Percentiles rank a stretch among this genome's conserved stretches.
phyloP scores from a whole-genome alignment of 2,888 invertebrate genomes.

The Lepidochitona cinerea region DNA sequence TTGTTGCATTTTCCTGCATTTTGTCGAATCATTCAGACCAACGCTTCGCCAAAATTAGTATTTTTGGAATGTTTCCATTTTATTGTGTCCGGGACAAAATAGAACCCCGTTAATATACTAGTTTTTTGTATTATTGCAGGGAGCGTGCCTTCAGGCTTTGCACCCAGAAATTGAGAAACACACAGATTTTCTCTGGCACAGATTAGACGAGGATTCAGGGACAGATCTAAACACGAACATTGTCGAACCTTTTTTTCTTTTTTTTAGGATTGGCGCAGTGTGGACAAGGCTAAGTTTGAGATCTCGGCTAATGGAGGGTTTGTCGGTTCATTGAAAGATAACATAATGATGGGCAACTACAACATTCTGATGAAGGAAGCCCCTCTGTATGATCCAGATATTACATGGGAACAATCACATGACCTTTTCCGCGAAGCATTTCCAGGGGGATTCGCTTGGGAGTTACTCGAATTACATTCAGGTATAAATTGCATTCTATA shows the following conservation, averaged over 20 bases:
- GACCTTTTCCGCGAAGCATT: conserved; percentile 37
- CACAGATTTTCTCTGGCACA: too few species aligned
- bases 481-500: too few species aligned
- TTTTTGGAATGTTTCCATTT: too few species aligned
- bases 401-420: conserved; percentile 47
- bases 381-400: conserved; percentile 43
- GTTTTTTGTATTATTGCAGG: too few species aligned
- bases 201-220: too few species aligned
- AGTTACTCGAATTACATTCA: conserved; percentile 42
- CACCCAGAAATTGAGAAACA: too few species aligned
- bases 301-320: conserved; percentile 37
- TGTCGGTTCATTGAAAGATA: conserved; percentile 31
- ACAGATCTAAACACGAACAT: not conserved
- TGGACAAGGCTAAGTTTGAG: conserved; percentile 32
- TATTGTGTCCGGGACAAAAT: too few species aligned
- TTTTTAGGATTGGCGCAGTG: conserved; percentile 29
- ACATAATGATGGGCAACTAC: conserved; percentile 51
- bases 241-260: not conserved
- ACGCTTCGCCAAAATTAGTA: too few species aligned
- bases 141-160: too few species aligned
- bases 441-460: conserved; percentile 47
- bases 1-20: too few species aligned
- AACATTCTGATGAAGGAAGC: conserved; percentile 53
- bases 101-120: too few species aligned
- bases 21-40: too few species aligned